Conservation (phyloP, 2,888 invertebrate species). For the Tryphoninae sp. region DNA sequence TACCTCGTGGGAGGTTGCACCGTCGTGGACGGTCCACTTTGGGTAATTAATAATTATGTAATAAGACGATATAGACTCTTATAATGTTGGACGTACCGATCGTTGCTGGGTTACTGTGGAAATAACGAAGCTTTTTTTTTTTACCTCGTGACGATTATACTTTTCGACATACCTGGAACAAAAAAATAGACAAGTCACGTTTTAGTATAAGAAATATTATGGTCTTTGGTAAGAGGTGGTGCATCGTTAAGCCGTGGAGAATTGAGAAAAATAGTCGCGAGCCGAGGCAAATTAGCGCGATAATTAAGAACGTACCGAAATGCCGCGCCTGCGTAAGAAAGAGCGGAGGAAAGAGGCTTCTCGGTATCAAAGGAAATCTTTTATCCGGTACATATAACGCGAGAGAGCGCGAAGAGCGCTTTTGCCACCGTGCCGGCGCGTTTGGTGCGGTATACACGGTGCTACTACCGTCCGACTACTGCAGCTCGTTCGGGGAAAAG, state of each 20-base stretch:
- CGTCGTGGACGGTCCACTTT: slow-evolving; percentile 1
- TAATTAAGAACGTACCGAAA: slow-evolving; percentile 65
- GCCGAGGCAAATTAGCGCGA: slow-evolving; percentile 61
- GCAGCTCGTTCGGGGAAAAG: slow-evolving; percentile 63
- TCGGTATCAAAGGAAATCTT: slow-evolving; percentile 68
- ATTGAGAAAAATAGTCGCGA: slow-evolving; percentile 36
- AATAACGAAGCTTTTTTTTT: neutral
- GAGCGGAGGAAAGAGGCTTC: slow-evolving; percentile 35
- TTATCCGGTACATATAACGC: slow-evolving; percentile 63
- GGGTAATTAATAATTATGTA: slow-evolving; percentile 8
- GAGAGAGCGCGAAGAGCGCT: slow-evolving; percentile 39
- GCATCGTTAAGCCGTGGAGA: slow-evolving; percentile 39
- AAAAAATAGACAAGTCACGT: slow-evolving; percentile 38
- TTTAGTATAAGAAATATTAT: slow-evolving; percentile 23
- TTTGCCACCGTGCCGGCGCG: slow-evolving; percentile 49
- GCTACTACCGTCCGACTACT: slow-evolving; percentile 20
- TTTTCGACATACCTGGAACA: slow-evolving; percentile 65
- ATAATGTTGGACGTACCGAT: neutral
- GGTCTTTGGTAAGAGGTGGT: slow-evolving; percentile 13
- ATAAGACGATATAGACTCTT: neutral
- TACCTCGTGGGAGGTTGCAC: slow-evolving; percentile 23
- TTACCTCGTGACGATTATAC: neutral
- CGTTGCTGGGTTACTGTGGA: neutral
- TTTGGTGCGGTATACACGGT: slow-evolving; percentile 20
- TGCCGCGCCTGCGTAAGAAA: slow-evolving; percentile 26